Percentiles rank a stretch among this genome's conserved stretches.
These are phyloP conservation scores for Thera obeliscata DNA, from an alignment of 2,888 invertebrate genomes.

Conservation along the genomic window DNA sequence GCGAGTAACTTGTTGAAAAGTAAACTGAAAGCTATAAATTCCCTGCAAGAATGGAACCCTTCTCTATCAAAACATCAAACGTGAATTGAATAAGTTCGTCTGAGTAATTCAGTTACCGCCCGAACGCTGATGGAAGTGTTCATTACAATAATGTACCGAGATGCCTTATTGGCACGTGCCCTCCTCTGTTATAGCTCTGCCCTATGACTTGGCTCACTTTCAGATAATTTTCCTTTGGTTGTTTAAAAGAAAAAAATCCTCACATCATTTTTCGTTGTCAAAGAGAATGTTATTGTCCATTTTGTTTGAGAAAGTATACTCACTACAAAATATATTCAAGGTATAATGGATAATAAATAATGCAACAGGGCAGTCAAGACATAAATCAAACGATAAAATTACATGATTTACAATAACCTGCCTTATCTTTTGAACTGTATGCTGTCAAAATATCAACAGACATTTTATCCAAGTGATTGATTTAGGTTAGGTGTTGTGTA, in stretches of 20 bases:
- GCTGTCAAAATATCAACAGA: conserved; percentile 10
- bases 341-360: too few species aligned
- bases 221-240: too few species aligned
- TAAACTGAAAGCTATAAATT: conserved; percentile 3
- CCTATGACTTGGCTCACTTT: conserved; percentile 7
- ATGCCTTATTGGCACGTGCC: conserved; percentile 22
- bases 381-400: not conserved
- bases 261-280: too few species aligned
- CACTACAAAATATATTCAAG: too few species aligned
- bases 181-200: not conserved
- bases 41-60: not conserved
- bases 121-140: conserved; percentile 24
- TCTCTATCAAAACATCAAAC: conserved; percentile 23
- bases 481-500: conserved; percentile 9
- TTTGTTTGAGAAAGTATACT: too few species aligned
- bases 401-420: not conserved
- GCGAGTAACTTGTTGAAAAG: not conserved
- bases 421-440: not conserved
- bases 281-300: too few species aligned
- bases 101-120: conserved; percentile 22
- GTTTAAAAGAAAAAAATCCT: too few species aligned
- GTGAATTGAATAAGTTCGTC: conserved; percentile 24
- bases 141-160: conserved; percentile 24
- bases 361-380: not conserved
- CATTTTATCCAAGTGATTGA: conserved; percentile 4